These are phyloP conservation scores for Leptopilina myrica DNA, from an alignment of 2,888 invertebrate genomes.

Conservation along the genomic window DNA sequence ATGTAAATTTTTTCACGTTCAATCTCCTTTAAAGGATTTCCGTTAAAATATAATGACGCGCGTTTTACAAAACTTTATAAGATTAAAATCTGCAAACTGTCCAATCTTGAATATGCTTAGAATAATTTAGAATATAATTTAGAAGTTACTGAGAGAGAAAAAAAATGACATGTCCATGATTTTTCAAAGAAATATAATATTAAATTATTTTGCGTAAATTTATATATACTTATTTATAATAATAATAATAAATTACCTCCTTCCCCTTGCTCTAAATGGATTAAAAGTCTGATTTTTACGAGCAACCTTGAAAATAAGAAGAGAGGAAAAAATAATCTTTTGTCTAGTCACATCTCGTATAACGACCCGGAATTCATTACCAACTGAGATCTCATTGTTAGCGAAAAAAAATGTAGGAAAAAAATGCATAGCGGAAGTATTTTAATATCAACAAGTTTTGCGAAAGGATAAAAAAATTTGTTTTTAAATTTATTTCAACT, in stretches of 20 bases:
- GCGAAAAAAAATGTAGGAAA: not conserved
- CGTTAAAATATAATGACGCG: conserved; percentile 9
- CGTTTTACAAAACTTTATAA: not conserved
- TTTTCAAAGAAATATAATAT: not conserved
- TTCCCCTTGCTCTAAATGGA: not conserved
- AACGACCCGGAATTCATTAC: conserved; percentile 16
- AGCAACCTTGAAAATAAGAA: conserved; percentile 14
- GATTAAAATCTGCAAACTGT: not conserved
- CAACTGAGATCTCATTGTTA: not conserved
- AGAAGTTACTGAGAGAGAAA: too few relatives aligned
- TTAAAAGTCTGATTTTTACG: conserved; percentile 2
- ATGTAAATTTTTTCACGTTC: conserved; percentile 26
- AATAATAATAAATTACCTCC: not conserved
- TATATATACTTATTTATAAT: too few relatives aligned
- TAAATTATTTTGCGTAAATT: not conserved
- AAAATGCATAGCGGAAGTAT: conserved; percentile 14
- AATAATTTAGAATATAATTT: conserved; percentile 13
- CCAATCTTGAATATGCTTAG: conserved; percentile 8
- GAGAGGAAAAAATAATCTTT: not conserved
- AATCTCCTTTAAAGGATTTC: conserved; percentile 12
- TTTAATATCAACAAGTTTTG: conserved; percentile 19
- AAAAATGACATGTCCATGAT: not conserved
- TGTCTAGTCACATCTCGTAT: conserved; percentile 24
- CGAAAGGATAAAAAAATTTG: not conserved
- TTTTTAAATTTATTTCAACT: conserved; percentile 8